Conservation (phyloP, 23 tunicate genomes). For the Styela plicata region DNA sequence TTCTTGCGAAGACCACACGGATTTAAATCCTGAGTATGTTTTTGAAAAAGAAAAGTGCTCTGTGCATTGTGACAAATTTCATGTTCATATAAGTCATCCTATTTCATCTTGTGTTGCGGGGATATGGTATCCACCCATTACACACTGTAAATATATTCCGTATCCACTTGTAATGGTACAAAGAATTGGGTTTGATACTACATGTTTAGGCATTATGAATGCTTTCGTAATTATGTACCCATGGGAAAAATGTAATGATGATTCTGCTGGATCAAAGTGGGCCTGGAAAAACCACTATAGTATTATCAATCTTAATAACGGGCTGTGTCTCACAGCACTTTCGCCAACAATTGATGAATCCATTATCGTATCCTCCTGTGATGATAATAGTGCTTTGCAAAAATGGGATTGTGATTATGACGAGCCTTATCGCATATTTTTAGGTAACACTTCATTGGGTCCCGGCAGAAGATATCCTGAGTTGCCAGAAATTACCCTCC, state of each 20-base stretch:
- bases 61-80: slow-evolving; percentile 32
- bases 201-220: slow-evolving; percentile 38
- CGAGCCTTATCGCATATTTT: slow-evolving; percentile 22
- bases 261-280: slow-evolving; percentile 26
- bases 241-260: slow-evolving; percentile 36
- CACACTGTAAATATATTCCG: slow-evolving; percentile 45
- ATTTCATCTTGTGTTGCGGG: slow-evolving; percentile 24
- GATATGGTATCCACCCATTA: slow-evolving; percentile 33
- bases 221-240: slow-evolving; percentile 26
- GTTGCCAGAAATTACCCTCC: slow-evolving; percentile 20
- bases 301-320: slow-evolving; percentile 37
- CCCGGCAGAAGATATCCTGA: neutral
- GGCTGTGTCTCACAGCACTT: slow-evolving; percentile 37
- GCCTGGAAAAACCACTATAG: slow-evolving; percentile 34
- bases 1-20: slow-evolving; percentile 4
- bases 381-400: slow-evolving; percentile 35
- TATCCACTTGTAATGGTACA: slow-evolving; percentile 59
- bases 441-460: slow-evolving; percentile 10
- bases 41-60: slow-evolving; percentile 15
- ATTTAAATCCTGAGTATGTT: neutral
- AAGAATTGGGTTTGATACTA: slow-evolving; percentile 21
- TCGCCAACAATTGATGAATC: neutral
- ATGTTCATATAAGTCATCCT: slow-evolving; percentile 13
- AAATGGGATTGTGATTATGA: slow-evolving; percentile 52
- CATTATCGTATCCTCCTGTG: slow-evolving; percentile 35